Evolutionary conservation across 2,888 invertebrate species (phyloP).

Genomic region (Drosophila robusta): DNA sequence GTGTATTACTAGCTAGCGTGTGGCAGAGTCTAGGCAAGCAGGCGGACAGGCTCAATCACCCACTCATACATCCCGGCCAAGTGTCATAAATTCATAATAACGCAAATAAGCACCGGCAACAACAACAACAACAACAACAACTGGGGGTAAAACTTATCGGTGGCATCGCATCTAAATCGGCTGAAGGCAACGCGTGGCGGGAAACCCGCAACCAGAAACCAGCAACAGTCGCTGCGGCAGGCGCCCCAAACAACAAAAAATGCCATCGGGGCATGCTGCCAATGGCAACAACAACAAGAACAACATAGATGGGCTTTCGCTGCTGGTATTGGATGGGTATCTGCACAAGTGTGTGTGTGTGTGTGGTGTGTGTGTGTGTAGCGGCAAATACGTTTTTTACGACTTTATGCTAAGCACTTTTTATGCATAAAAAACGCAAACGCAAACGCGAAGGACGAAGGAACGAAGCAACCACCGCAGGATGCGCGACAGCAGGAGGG

Average conservation of each 20-base stretch:
- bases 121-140: slow-evolving; percentile 25
- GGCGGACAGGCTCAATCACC: slow-evolving; percentile 9
- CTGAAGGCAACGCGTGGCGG: slow-evolving; percentile 39
- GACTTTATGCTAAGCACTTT: slow-evolving; percentile 83
- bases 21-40: neutral
- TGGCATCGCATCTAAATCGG: slow-evolving; percentile 77
- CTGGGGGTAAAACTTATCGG: slow-evolving; percentile 65
- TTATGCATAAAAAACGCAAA: slow-evolving; percentile 76
- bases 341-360: slow-evolving; percentile 4
- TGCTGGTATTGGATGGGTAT: slow-evolving; percentile 49
- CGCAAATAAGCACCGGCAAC: slow-evolving; percentile 80
- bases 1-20: slow-evolving; percentile 1
- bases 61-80: slow-evolving; percentile 53
- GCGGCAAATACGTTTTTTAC: slow-evolving; percentile 82
- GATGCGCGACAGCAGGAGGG: slow-evolving; percentile 4
- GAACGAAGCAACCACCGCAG: slow-evolving; percentile 38
- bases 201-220: slow-evolving; percentile 39
- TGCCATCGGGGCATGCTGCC: slow-evolving; percentile 74
- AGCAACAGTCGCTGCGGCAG: slow-evolving; percentile 28
- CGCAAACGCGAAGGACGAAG: slow-evolving; percentile 27
- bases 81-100: slow-evolving; percentile 83
- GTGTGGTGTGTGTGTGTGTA: slow-evolving; percentile 41
- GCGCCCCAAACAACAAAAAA: slow-evolving; percentile 12
- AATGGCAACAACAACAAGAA: slow-evolving; percentile 51
- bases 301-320: slow-evolving; percentile 30